Percentiles rank a stretch among this genome's conserved stretches.
phyloP scores from a whole-genome alignment of 2,113 vertebrate genomes.

The Thamnophis sirtalis region DNA sequence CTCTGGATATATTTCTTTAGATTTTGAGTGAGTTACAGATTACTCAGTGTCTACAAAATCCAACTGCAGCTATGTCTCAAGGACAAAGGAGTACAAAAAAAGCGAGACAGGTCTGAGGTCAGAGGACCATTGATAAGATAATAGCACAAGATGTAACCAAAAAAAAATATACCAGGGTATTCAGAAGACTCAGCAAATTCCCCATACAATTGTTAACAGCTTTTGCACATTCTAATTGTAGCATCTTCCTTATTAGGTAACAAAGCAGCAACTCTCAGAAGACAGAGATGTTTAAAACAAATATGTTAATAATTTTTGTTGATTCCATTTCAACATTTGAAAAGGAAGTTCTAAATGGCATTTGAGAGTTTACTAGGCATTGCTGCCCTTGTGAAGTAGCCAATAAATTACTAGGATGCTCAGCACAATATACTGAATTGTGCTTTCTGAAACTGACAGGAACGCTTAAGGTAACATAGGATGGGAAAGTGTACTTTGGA shows the following conservation, averaged over 20 bases:
- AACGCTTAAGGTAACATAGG: not conserved
- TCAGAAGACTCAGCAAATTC: not conserved
- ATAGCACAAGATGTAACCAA: not conserved
- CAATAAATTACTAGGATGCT: not conserved
- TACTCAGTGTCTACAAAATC: not conserved
- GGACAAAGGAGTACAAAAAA: not conserved
- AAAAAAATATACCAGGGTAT: not conserved
- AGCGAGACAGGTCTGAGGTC: not conserved
- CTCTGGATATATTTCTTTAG: not conserved
- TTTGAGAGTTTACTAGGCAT: not conserved
- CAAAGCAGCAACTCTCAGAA: not conserved
- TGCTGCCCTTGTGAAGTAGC: not conserved
- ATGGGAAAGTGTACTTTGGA: not conserved
- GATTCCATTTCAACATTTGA: not conserved
- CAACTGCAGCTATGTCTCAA: not conserved
- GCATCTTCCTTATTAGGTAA: not conserved
- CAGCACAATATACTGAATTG: not conserved
- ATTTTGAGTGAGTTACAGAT: not conserved
- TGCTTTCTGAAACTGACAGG: not conserved
- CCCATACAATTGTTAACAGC: not conserved
- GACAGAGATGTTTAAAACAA: not conserved
- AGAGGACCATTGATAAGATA: not conserved
- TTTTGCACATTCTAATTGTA: not conserved
- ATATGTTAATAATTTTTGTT: not conserved
- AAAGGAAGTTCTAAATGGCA: not conserved